These are phyloP conservation scores for Malurus cyaneus DNA, from an alignment of 2,113 vertebrate species.

Conservation along the genomic window DNA sequence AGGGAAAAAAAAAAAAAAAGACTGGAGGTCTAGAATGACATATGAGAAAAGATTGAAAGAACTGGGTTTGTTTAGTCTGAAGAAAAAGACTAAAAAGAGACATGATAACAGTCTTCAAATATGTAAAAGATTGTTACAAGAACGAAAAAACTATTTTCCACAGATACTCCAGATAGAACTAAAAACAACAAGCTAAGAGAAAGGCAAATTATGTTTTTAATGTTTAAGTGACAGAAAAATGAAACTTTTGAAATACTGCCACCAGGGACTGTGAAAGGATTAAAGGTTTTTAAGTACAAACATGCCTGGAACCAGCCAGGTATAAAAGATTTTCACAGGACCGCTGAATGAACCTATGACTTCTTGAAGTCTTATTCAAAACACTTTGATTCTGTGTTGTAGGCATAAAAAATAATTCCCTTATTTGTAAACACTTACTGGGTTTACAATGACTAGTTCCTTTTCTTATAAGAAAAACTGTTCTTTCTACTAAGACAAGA, in stretches of 20 bases:
- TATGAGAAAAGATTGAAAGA: constrained; percentile 45
- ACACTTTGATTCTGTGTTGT: not conserved
- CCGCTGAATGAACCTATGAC: not conserved
- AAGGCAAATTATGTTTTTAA: not conserved
- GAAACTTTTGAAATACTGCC: not conserved
- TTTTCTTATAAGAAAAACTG: not conserved
- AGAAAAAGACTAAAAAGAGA: constrained; percentile 38
- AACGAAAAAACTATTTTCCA: constrained; percentile 34
- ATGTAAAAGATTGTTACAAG: constrained; percentile 33
- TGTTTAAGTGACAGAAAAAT: not conserved
- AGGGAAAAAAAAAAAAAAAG: not conserved
- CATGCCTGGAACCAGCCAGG: not conserved
- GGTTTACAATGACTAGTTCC: not conserved
- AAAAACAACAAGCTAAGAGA: constrained; percentile 5
- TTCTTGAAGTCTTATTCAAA: not conserved
- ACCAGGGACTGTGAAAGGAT: not conserved
- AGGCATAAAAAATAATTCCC: not conserved
- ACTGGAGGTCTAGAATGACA: constrained; percentile 13
- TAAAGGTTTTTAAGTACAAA: constrained; percentile 14
- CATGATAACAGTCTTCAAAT: constrained; percentile 48
- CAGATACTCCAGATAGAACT: not conserved
- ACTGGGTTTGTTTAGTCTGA: constrained; percentile 64
- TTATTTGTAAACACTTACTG: not conserved
- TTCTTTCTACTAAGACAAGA: not conserved
- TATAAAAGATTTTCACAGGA: not conserved